phyloP scores from a whole-genome alignment of 2,113 vertebrate species.

The Calyptomena viridis region DNA sequence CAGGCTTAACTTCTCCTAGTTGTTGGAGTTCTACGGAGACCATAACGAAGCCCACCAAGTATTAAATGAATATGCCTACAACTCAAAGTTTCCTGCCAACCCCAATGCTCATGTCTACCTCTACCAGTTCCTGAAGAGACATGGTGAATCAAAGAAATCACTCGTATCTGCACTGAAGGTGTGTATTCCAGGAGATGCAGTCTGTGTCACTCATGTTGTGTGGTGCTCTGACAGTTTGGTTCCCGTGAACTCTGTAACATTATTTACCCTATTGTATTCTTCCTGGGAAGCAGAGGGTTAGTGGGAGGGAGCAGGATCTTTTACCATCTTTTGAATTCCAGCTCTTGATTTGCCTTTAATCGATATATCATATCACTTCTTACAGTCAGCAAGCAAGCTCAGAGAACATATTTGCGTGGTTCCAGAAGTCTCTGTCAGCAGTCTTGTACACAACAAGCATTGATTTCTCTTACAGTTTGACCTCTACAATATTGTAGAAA shows the following conservation, averaged over 20 bases:
- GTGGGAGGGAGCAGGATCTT: neutral
- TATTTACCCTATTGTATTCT: neutral
- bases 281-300: neutral
- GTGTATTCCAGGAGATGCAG: neutral
- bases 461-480: neutral
- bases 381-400: neutral
- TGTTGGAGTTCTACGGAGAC: constrained; percentile 88
- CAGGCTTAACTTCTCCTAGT: constrained; percentile 66
- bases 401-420: accelerated
- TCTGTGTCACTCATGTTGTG: neutral
- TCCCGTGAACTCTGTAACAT: neutral
- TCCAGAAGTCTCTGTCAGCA: neutral
- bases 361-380: neutral
- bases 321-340: neutral
- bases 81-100: constrained; percentile 84
- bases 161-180: constrained; percentile 84
- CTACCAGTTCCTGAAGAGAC: constrained; percentile 83
- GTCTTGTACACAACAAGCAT: neutral
- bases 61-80: constrained; percentile 85
- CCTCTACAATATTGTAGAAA: neutral
- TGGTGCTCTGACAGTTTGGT: neutral
- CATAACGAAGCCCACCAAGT: constrained; percentile 73
- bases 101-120: constrained; percentile 91
- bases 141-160: constrained; percentile 64
- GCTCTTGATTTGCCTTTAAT: neutral